These are phyloP conservation scores for Paedocypris sp. DNA, from an alignment of 2,113 vertebrate species.

Conservation along the genomic window DNA sequence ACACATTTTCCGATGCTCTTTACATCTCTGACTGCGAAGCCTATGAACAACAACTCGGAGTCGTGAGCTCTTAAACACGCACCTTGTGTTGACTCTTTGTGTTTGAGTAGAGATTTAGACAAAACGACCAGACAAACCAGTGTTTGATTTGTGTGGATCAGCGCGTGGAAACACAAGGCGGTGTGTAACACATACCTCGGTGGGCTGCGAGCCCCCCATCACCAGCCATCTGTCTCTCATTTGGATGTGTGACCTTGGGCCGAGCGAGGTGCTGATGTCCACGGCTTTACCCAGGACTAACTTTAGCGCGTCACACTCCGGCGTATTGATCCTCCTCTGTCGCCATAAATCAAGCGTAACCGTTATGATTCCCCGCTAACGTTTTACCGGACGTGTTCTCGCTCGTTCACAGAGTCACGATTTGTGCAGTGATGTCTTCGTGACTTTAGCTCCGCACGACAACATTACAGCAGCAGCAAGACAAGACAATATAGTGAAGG, in stretches of 20 bases:
- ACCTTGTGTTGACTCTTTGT: not conserved
- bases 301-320: constrained; percentile 26
- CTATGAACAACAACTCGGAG: too few species aligned
- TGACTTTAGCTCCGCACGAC: too few species aligned
- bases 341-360: constrained; percentile 28
- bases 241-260: constrained; percentile 40
- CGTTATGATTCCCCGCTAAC: constrained; percentile 14
- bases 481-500: too few species aligned
- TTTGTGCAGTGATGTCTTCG: too few species aligned
- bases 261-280: constrained; percentile 34
- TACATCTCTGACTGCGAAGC: too few species aligned
- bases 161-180: constrained; percentile 22
- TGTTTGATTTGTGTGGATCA: not conserved
- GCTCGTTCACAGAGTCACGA: too few species aligned
- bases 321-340: constrained; percentile 25
- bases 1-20: too few species aligned
- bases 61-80: not conserved
- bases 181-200: constrained; percentile 8
- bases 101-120: not conserved
- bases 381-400: not conserved
- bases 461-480: too few species aligned
- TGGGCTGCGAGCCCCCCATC: constrained; percentile 24
- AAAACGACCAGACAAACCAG: not conserved
- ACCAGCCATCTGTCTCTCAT: constrained; percentile 41
- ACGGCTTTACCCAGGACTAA: constrained; percentile 37